Percentiles rank a stretch among this genome's conserved stretches.
These are phyloP conservation scores for Sebastes itinus DNA, from an alignment of 2,797 vertebrate genomes.

Conservation along the genomic window DNA sequence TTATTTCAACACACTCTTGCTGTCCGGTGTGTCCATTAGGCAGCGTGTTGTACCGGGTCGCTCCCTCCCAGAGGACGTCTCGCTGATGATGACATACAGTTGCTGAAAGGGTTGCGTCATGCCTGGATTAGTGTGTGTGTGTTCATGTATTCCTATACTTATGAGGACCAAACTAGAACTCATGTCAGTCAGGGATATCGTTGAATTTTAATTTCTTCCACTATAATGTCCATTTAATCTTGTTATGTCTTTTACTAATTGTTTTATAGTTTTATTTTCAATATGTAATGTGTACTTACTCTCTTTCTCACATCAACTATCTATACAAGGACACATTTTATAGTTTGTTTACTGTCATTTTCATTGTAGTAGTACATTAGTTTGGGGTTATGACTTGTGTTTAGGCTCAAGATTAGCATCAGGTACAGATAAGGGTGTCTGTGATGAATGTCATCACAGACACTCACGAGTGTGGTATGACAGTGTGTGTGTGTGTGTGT, in stretches of 20 bases:
- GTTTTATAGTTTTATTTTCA: not conserved
- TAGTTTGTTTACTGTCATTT: not conserved
- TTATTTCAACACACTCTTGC: not conserved
- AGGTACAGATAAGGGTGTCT: not conserved
- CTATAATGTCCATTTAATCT: not conserved
- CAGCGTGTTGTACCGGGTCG: not conserved
- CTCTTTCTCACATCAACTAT: no score
- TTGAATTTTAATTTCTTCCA: not conserved
- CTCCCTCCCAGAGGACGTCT: slow-evolving; percentile 35
- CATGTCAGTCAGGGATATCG: not conserved
- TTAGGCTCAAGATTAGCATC: not conserved
- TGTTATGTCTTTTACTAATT: not conserved
- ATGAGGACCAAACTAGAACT: not conserved
- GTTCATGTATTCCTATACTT: not conserved
- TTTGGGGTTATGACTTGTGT: not conserved
- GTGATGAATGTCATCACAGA: not conserved
- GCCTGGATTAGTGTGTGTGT: slow-evolving; percentile 34
- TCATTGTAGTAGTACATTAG: not conserved
- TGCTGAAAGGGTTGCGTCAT: slow-evolving; percentile 58
- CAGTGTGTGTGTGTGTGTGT: not conserved
- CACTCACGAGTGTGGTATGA: not conserved
- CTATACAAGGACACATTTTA: no score
- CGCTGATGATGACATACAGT: slow-evolving; percentile 53
- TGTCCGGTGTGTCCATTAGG: not conserved
- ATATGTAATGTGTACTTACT: no score